Conservation (phyloP, 2,113 vertebrate genomes). For the Leucoraja erinaceus region DNA sequence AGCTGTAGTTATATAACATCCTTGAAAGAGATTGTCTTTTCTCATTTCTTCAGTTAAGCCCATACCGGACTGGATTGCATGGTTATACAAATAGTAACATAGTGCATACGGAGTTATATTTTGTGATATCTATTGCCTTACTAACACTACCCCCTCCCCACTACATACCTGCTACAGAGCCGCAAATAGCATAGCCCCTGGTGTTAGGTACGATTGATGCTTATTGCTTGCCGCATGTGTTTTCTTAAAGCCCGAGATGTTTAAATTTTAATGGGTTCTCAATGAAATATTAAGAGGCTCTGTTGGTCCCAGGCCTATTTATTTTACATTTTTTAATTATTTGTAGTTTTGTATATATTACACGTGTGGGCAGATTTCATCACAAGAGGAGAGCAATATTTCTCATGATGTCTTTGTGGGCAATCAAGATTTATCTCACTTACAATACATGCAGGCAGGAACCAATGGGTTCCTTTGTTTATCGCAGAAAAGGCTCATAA, state of each 20-base stretch:
- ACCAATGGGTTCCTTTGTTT: neutral
- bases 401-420: neutral
- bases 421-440: slow-evolving; percentile 17
- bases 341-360: slow-evolving; percentile 9
- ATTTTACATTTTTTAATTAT: slow-evolving; percentile 28
- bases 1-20: too few relatives aligned
- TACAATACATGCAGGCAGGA: neutral
- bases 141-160: neutral
- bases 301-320: neutral
- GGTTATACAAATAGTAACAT: neutral
- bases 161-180: neutral
- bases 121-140: neutral
- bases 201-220: neutral
- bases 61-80: neutral
- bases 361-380: neutral
- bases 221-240: neutral
- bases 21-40: neutral
- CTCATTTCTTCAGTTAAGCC: neutral
- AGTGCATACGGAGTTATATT: neutral
- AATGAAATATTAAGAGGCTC: neutral
- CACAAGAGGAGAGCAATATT: neutral
- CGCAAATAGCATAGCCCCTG: neutral
- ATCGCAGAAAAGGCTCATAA: neutral
- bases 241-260: neutral
- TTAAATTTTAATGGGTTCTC: slow-evolving; percentile 3